Conservation (phyloP, 2,888 invertebrate species). For the Sminthurinus aureus region DNA sequence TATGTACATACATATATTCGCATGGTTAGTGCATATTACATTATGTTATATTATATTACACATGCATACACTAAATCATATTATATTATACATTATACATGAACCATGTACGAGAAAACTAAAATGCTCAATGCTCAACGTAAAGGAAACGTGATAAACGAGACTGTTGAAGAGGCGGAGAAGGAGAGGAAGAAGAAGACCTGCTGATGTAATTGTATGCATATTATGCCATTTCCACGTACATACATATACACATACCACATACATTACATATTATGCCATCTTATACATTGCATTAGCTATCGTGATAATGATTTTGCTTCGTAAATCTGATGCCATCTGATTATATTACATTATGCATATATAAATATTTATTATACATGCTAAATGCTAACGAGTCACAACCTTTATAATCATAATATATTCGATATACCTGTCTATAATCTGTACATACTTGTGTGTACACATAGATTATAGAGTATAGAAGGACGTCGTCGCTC, state of each 20-base stretch:
- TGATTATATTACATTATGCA: conserved; percentile 31
- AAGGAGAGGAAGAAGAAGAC: neutral
- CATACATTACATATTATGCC: neutral
- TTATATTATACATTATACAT: no score
- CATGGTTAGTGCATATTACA: no score
- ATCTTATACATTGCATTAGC: neutral
- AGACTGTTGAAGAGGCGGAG: conserved; percentile 40
- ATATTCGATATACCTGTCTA: neutral
- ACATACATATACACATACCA: no score
- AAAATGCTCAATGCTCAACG: conserved; percentile 1
- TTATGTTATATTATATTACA: neutral
- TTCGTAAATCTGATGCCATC: conserved; percentile 46
- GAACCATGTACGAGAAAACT: conserved; percentile 10
- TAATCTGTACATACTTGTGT: no score
- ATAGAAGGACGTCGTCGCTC: conserved; percentile 43
- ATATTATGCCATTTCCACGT: no score
- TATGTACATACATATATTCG: no score
- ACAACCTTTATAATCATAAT: neutral
- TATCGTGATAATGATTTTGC: conserved; percentile 44
- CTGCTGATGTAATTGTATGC: neutral
- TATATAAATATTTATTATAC: neutral
- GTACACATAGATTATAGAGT: neutral
- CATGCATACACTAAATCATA: neutral
- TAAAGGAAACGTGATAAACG: conserved; percentile 48
- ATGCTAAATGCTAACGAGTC: conserved; percentile 11